These are phyloP conservation scores for Phalera bucephala DNA, from an alignment of 2,888 invertebrate genomes.

Conservation along the genomic window DNA sequence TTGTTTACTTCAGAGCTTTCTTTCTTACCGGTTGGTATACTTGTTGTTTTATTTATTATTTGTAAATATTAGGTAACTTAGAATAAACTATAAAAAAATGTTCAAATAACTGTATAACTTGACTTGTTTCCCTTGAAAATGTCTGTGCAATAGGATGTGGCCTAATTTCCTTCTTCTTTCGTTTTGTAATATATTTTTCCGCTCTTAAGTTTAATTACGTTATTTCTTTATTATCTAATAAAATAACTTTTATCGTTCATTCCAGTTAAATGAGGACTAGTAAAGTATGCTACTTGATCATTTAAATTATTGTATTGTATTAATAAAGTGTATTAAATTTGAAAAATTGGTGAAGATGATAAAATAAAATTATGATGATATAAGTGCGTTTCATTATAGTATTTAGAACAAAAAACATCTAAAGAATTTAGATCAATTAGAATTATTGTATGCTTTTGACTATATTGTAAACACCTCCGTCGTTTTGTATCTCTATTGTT, in stretches of 20 bases:
- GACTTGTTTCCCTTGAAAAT: conserved; percentile 41
- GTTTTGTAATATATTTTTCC: conserved; percentile 61
- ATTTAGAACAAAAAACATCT: too few species aligned
- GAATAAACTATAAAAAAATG: conserved; percentile 57
- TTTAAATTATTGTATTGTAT: conserved; percentile 82
- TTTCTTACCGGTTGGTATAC: conserved; percentile 53
- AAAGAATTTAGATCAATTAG: too few species aligned
- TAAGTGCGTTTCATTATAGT: conserved; percentile 43
- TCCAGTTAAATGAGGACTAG: conserved; percentile 81
- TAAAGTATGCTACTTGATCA: conserved; percentile 76
- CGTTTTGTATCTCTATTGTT: too few species aligned
- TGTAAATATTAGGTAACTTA: conserved; percentile 72
- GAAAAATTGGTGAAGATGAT: conserved; percentile 80
- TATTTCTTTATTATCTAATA: conserved; percentile 77
- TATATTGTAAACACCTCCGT: too few species aligned
- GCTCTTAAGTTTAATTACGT: conserved; percentile 70
- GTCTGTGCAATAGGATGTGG: conserved; percentile 76
- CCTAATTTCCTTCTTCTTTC: conserved; percentile 55
- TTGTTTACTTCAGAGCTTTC: conserved; percentile 48
- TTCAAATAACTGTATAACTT: conserved; percentile 53
- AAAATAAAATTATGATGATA: conserved; percentile 80
- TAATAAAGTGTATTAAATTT: conserved; percentile 80
- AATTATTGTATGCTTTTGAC: too few species aligned
- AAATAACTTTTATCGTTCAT: conserved; percentile 81
- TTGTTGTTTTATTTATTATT: conserved; percentile 80